Base-by-base conservation (phyloP, 2,797 vertebrate species). In the Pygocentrus nattereri region DNA sequence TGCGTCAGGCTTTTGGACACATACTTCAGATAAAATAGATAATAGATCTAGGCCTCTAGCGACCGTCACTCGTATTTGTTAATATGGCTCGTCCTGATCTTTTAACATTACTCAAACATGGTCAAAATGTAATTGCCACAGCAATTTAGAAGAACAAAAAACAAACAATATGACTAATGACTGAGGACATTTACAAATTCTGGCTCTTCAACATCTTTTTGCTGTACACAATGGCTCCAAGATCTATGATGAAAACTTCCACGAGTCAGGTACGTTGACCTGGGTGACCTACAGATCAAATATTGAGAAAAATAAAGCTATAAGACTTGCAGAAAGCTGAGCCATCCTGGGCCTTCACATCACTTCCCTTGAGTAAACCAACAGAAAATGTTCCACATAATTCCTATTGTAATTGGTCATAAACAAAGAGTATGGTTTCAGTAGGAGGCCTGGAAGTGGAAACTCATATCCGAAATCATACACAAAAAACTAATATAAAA, bases 381-480 rank as follows among this genome's bases (percentile, higher is more conserved):
- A 2, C 3, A 31, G 23, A 34, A 8, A 34, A n/a, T 25, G 11
- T 73, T 73, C 30, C 70, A 73, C 30, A 73, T 73, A 18, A 73
- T 27, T 38, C 19, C 50, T 30, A 27, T 30, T 73, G 50, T 74
- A 74, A 58, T 31, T 18, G 44, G 5, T 18, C n/a, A 59, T 74
- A 74, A 74, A 74, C 72, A 74, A 38, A 38, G 54, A 23, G 7
- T 30, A 19, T n/a, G 18, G 52, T 73, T n/a, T 72, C 49, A 56
- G 15, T 54, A 5, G 71, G 11, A 72, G 70, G 25, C 50, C 52
- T 74, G 30, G 44, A 70, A 27, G n/a, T 25, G 44, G n/a, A 47
- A 47, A 56, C 16, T n/a, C 19, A 56, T 23, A 56, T 34, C 30
- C 3, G 1, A 27, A 44, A 70, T 49, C 47, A 52, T 21, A 49